Conservation (phyloP, 2,888 invertebrate genomes). For the Noctua janthe region DNA sequence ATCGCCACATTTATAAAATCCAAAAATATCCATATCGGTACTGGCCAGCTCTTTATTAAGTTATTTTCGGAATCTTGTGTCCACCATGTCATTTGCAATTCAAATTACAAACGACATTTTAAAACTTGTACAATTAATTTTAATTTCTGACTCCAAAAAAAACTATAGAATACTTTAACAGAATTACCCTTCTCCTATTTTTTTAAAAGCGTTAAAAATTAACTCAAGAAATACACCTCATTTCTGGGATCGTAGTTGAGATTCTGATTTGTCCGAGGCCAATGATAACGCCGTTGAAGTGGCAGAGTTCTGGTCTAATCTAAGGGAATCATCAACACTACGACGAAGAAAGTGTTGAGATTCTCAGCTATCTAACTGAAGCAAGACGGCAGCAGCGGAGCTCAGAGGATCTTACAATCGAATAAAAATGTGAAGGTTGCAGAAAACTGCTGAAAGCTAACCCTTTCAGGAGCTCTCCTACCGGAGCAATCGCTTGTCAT, state of each 20-base stretch:
- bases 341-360: background rate
- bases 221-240: background rate
- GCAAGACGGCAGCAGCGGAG: background rate
- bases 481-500: no score
- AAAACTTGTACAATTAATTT: constrained; percentile 8
- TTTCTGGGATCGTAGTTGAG: background rate
- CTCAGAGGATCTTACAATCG: background rate
- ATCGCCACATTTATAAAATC: background rate
- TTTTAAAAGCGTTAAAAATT: no score
- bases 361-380: background rate
- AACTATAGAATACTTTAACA: background rate
- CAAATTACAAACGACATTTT: background rate
- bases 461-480: background rate
- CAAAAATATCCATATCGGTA: background rate
- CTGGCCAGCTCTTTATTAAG: background rate
- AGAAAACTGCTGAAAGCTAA: background rate
- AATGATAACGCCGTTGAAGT: background rate
- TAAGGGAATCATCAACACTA: background rate
- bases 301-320: background rate
- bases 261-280: background rate
- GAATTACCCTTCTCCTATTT: background rate
- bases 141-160: background rate
- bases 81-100: constrained; percentile 23
- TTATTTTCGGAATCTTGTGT: background rate
- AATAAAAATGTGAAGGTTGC: background rate